phyloP scores from a whole-genome alignment of 2,113 vertebrate species.

The Pseudopipra pipra region DNA sequence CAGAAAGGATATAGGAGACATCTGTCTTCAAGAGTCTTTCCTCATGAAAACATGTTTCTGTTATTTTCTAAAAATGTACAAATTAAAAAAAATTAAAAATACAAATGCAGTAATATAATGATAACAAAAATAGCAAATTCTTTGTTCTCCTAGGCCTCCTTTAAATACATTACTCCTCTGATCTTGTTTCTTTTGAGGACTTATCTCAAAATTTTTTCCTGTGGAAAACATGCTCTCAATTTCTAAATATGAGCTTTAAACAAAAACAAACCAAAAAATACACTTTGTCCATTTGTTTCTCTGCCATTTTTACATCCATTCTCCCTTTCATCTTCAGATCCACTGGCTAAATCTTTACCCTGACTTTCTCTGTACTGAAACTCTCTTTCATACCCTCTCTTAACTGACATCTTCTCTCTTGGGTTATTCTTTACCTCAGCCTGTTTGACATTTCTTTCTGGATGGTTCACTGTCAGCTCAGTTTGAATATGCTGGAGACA shows the following conservation, averaged over 20 bases:
- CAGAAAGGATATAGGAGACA: neutral
- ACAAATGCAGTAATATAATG: neutral
- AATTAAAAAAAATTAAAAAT: neutral
- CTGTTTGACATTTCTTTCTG: neutral
- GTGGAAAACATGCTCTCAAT: accelerated
- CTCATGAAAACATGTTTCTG: neutral
- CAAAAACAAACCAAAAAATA: neutral
- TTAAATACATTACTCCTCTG: neutral
- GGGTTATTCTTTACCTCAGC: neutral
- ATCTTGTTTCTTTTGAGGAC: neutral
- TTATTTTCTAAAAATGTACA: neutral
- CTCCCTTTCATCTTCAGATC: neutral
- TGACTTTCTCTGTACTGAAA: neutral
- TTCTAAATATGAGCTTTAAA: neutral
- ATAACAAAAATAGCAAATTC: neutral
- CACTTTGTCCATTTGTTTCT: neutral
- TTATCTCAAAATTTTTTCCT: neutral
- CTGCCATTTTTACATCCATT: neutral
- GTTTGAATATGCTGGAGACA: neutral
- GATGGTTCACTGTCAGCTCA: neutral
- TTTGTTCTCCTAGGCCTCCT: neutral
- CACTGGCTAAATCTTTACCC: neutral
- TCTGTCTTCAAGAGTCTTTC: neutral
- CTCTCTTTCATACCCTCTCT: neutral
- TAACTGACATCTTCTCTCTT: neutral